Base-by-base conservation (phyloP, 2,113 vertebrate species). In the Balaenoptera acutorostrata region DNA sequence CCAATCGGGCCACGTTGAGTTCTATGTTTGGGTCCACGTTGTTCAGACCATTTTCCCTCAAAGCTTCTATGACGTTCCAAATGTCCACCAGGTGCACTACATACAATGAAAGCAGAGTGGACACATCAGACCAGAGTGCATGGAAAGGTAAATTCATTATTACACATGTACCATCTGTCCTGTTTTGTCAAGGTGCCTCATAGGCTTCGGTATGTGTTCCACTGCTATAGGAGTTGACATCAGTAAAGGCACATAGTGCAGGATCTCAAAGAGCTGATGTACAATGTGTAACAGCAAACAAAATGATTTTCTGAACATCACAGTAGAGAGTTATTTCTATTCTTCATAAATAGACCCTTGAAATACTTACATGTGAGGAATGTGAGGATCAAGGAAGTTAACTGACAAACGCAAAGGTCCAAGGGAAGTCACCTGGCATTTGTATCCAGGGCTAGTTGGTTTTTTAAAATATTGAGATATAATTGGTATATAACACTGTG, bases 51-150 rank as follows among this genome's bases (percentile, higher is more conserved):
- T 99, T 99, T 98, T 99, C 99, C 92, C 99, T 97, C 97, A 99
- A 98, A 41, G 99, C 99, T 98, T 99, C 99, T 52, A 99, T 99
- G 97, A 99, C 98, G 4, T 99, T 99, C 99, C 99, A 99, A 94
- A 99, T 99, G 98, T 99, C 99, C 90, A 99, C 99, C 98, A 99
- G 98, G 98, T 99, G 99, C 98, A 99, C 99, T 99, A 97, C 21
- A 92, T 11, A 92, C n/a, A 94, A 97, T 68, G 59, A 94, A 98
- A 97, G 83, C 77, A 97, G 41, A 97, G 74, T 1, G 12, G 90
- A 39, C 81, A 1, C 3, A 3, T 97, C 71, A 97, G 93, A n/a
- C 82, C n/a, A 12, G 46, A 27, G 94, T 61, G 52, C 96, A 83
- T 13, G 13, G 91, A 92, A 95, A 96, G 96, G 57, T n/a, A 41